These are phyloP conservation scores for Rhabdomys dilectus DNA, from an alignment of 2,113 vertebrate genomes.

Conservation along the genomic window DNA sequence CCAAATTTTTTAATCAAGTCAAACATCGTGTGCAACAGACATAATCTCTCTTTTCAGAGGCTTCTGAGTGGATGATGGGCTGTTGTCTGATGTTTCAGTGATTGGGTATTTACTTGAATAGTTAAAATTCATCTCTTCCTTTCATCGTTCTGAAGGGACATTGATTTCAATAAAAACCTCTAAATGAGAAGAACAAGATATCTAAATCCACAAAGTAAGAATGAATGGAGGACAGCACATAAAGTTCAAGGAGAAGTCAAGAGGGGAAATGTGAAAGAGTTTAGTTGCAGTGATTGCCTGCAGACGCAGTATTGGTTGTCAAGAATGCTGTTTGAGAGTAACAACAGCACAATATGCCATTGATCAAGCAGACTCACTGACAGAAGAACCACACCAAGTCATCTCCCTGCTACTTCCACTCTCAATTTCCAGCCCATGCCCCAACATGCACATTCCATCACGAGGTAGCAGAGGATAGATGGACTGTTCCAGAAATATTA, in stretches of 20 bases:
- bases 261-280: slow-evolving; percentile 36
- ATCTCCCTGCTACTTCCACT: not conserved
- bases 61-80: slow-evolving; percentile 74
- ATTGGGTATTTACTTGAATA: slow-evolving; percentile 82
- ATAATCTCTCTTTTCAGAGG: slow-evolving; percentile 76
- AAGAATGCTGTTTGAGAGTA: not conserved
- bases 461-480: not conserved
- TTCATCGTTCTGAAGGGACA: slow-evolving; percentile 80
- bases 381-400: not conserved
- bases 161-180: slow-evolving; percentile 77
- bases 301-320: not conserved
- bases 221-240: not conserved
- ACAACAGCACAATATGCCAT: not conserved
- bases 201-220: slow-evolving; percentile 60
- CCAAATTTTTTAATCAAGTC: slow-evolving; percentile 85
- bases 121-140: slow-evolving; percentile 81
- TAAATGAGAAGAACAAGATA: slow-evolving; percentile 71
- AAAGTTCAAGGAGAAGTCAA: slow-evolving; percentile 73
- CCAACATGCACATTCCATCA: not conserved
- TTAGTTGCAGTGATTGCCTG: not conserved
- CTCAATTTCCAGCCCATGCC: not conserved
- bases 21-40: slow-evolving; percentile 74
- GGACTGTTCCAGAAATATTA: not conserved
- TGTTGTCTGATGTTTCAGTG: slow-evolving; percentile 75
- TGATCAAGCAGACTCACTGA: not conserved